Evolutionary conservation across 2,888 invertebrate species (phyloP), one percentile per base, ranked within the genome.

Genomic region (Aphodius sticticus): DNA sequence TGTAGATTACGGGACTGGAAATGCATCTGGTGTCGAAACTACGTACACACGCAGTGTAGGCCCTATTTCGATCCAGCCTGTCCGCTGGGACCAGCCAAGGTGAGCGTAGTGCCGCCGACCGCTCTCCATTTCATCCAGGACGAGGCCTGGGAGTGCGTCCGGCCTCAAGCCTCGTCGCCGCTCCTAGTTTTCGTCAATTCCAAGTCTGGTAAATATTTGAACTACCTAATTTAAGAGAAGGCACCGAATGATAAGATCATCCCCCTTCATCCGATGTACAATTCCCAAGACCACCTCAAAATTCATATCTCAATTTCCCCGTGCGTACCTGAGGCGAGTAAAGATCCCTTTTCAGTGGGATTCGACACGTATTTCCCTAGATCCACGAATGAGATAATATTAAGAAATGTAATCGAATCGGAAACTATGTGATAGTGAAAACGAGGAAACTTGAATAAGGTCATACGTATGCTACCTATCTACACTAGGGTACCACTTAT

Each of bases 151-250:
- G 95, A 96, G 88, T 96, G 96, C 36, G 94, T 94, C 0, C 92
- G 96, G 85, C 91, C 94, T 36, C 91, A 91, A 85, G 91, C 91
- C 77, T 89, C 89, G 35, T 89, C 89, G 83, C 99, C 99, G 14
- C 93, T 99, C 79, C 93, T 99, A 83, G 99, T 99, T 82, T 98
- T 99, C 89, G 98, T 99, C 87, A 99, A 99, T 91, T 98, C 98
- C 82, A 97, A 98, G 91, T 98, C 98, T 84, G 94, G 93, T 92
- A 81, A 84, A 82, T 78, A 77, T 37, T 70, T 71, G n/a, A 16
- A 36, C 9, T 9, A 36, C n/a, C 35, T 35, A n/a, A 74, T 36
- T 74, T 71, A 16, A 71, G 6, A 4, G 71, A 15, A 14, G 71
- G 16, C 71, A 16, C 35, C 15, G 6, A 16, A 71, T 71, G 53